A percentile compares a stretch with the other conserved stretches of the same genome.
phyloP scores from a whole-genome alignment of 2,113 vertebrate species.

The Ptilonorhynchus violaceus region DNA sequence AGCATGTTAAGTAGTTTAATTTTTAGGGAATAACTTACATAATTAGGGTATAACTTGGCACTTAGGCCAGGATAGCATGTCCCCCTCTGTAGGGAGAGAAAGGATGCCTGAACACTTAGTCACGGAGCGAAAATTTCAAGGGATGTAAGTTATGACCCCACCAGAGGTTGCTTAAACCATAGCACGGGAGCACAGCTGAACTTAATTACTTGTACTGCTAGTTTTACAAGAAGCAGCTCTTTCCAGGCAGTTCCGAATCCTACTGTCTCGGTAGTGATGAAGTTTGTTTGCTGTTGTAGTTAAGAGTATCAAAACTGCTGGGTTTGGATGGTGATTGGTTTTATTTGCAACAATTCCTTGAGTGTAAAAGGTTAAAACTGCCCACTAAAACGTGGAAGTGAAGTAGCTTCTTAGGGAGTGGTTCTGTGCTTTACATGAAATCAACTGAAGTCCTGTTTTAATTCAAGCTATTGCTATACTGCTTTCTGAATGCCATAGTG shows the following conservation, averaged over 20 bases:
- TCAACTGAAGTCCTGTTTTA: background rate
- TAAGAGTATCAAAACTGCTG: background rate
- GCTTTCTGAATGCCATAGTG: background rate
- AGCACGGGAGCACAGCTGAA: background rate
- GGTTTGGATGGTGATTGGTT: background rate
- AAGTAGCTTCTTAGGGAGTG: background rate
- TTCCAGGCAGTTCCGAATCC: background rate
- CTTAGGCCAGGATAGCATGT: background rate
- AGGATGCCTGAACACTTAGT: background rate
- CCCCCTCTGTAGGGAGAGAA: background rate
- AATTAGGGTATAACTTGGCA: background rate
- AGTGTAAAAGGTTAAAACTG: background rate
- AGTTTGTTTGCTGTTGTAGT: background rate
- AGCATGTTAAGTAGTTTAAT: background rate
- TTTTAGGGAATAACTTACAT: background rate
- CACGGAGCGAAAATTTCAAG: background rate
- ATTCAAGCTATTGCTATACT: background rate
- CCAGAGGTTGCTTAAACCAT: background rate
- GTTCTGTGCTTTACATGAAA: background rate
- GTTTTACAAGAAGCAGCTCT: background rate
- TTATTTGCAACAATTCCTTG: background rate
- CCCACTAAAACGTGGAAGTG: background rate
- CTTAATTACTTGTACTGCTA: background rate
- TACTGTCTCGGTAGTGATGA: background rate
- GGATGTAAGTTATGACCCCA: background rate